phyloP scores from a whole-genome alignment of 2,888 invertebrate species.

The Stenolophus ochropezus region DNA sequence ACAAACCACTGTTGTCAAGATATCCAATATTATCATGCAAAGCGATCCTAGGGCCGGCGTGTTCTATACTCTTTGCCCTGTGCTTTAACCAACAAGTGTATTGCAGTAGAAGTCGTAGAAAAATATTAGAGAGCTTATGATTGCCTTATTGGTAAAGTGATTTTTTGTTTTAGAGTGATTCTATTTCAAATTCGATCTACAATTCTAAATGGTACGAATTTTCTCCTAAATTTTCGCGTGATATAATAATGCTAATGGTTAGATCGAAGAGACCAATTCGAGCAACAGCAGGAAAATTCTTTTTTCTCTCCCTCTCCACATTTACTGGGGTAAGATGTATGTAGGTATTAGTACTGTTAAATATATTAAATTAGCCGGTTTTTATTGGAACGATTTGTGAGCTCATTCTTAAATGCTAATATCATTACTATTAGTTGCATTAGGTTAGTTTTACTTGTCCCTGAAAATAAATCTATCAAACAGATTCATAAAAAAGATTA shows the following conservation, averaged over 20 bases:
- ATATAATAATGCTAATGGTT: conserved; percentile 73
- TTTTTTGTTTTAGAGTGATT: conserved; percentile 71
- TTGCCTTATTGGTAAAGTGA: neutral
- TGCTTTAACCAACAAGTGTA: too few species aligned
- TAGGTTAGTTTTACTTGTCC: too few species aligned
- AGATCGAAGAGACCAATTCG: conserved; percentile 74
- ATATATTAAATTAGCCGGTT: neutral
- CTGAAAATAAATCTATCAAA: too few species aligned
- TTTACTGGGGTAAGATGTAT: conserved; percentile 73
- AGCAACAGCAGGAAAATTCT: conserved; percentile 73
- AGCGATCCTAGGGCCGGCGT: too few species aligned
- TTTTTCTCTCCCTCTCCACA: conserved; percentile 75
- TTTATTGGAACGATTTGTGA: neutral
- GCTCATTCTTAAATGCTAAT: too few species aligned
- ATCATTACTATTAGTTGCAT: too few species aligned
- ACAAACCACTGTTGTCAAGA: too few species aligned
- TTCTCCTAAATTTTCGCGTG: conserved; percentile 70
- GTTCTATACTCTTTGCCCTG: too few species aligned
- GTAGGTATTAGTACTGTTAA: neutral
- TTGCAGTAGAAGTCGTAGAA: too few species aligned
- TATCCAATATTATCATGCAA: too few species aligned
- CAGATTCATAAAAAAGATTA: too few species aligned
- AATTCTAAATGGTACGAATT: conserved; percentile 70
- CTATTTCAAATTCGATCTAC: conserved; percentile 72
- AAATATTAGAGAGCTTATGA: too few species aligned